phyloP scores from a whole-genome alignment of 2,888 invertebrate species.

The Diabrotica balteata region DNA sequence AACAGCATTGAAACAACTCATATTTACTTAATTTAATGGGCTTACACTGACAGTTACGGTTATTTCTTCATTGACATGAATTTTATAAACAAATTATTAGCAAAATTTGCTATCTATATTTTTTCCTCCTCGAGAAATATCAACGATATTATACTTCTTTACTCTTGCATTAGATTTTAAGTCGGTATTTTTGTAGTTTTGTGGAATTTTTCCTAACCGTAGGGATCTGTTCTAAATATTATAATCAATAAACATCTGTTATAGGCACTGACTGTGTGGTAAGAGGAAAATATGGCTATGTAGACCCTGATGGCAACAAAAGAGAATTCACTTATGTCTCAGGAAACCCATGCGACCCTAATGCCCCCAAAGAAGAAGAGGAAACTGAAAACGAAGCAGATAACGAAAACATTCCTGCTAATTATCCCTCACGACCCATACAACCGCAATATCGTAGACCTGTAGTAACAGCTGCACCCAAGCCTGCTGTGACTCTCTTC shows the following conservation, averaged over 20 bases:
- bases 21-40: not conserved
- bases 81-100: too few species aligned
- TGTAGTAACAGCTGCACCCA: constrained; percentile 55
- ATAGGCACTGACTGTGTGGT: constrained; percentile 82
- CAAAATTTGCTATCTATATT: too few species aligned
- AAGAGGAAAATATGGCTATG: constrained; percentile 85
- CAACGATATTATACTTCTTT: too few species aligned
- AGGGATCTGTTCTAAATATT: too few species aligned
- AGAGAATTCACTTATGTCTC: constrained; percentile 87
- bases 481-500: constrained; percentile 71
- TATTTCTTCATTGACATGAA: too few species aligned
- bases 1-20: not conserved
- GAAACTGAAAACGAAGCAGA: constrained; percentile 61
- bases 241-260: not conserved
- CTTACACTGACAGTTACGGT: too few species aligned
- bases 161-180: too few species aligned
- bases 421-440: constrained; percentile 67
- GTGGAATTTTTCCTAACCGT: too few species aligned
- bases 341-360: constrained; percentile 86
- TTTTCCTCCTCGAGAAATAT: too few species aligned
- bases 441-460: constrained; percentile 55
- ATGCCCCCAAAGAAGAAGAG: constrained; percentile 72
- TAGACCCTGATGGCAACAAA: constrained; percentile 86
- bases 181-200: too few species aligned
- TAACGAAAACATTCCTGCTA: constrained; percentile 72